These are phyloP conservation scores for Drosophila ficusphila DNA, from an alignment of 1,140 invertebrate genomes.

Conservation along the genomic window DNA sequence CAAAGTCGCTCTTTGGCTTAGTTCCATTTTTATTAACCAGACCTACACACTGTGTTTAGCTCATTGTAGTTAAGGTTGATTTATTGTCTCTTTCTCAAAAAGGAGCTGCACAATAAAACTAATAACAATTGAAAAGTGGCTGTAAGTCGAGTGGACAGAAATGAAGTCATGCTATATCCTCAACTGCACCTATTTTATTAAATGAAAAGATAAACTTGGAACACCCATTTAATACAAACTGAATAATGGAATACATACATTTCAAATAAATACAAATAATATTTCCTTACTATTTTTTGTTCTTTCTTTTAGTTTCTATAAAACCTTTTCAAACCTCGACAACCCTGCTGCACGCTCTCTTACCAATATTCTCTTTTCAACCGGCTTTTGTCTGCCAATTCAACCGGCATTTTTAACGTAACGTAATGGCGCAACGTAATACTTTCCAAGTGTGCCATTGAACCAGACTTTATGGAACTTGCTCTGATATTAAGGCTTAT, in stretches of 20 bases:
- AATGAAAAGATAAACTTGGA: background rate
- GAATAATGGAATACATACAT: too few species aligned
- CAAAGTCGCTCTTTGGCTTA: slow-evolving; percentile 14
- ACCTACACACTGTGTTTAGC: slow-evolving; percentile 34
- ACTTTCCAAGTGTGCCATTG: slow-evolving; percentile 27
- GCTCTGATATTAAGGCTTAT: slow-evolving; percentile 21
- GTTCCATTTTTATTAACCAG: slow-evolving; percentile 21
- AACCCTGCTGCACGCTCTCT: slow-evolving; percentile 56
- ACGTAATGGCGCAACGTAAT: slow-evolving; percentile 12
- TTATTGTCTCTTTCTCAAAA: slow-evolving; percentile 61
- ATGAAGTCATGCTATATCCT: slow-evolving; percentile 32
- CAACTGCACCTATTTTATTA: slow-evolving; percentile 2
- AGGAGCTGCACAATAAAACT: slow-evolving; percentile 51
- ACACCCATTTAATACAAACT: background rate
- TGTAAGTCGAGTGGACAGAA: background rate
- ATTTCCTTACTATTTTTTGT: too few species aligned
- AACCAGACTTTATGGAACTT: slow-evolving; percentile 36
- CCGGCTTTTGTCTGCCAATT: slow-evolving; percentile 44
- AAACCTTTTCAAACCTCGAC: slow-evolving; percentile 3
- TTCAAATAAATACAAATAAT: background rate
- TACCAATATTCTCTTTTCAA: slow-evolving; percentile 24
- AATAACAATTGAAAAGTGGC: slow-evolving; percentile 19
- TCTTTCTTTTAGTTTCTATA: background rate
- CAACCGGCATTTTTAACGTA: slow-evolving; percentile 39
- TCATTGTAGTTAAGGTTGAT: slow-evolving; percentile 66